phyloP scores from a whole-genome alignment of 2,113 vertebrate species.

The Cardinalis cardinalis region DNA sequence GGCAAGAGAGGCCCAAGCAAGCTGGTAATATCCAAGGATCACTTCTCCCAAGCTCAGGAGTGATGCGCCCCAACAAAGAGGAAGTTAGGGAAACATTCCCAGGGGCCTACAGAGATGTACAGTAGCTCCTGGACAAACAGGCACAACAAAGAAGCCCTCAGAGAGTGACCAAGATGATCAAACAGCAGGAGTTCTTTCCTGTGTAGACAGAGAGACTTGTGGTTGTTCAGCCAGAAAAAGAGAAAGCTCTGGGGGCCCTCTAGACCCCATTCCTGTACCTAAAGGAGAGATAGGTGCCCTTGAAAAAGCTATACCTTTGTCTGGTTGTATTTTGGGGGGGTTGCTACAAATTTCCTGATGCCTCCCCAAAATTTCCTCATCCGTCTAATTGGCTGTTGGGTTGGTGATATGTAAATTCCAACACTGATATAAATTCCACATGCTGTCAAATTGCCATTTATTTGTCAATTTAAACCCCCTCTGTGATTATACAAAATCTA shows the following conservation, averaged over 20 bases:
- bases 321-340: background rate
- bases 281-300: background rate
- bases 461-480: background rate
- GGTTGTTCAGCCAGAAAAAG: background rate
- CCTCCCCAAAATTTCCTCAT: background rate
- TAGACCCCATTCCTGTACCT: background rate
- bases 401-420: constrained; percentile 35
- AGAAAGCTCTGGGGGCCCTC: background rate
- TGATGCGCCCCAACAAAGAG: background rate
- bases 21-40: background rate
- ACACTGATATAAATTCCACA: background rate
- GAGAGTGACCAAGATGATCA: background rate
- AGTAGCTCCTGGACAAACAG: background rate
- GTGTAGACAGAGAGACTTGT: background rate
- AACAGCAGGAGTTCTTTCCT: background rate
- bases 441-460: constrained; percentile 8
- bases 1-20: background rate
- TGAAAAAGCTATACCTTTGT: background rate
- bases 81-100: background rate
- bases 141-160: background rate
- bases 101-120: background rate
- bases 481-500: background rate
- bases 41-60: background rate
- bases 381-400: background rate
- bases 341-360: background rate